These are phyloP conservation scores for Istiophorus platypterus DNA, from an alignment of 2,113 vertebrate species.

Conservation along the genomic window DNA sequence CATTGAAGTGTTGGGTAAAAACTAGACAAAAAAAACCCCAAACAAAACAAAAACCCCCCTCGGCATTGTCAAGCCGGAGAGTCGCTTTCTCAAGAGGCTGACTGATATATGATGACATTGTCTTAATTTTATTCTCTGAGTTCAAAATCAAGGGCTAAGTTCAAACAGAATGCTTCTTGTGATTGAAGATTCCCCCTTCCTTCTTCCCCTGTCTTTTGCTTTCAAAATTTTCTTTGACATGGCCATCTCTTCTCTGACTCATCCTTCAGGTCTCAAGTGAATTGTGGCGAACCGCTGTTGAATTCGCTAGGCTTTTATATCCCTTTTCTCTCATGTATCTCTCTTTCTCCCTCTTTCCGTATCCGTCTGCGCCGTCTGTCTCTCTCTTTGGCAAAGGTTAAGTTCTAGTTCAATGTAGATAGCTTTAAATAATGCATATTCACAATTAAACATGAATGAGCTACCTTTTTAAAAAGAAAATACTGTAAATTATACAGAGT, in stretches of 20 bases:
- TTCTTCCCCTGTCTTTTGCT: conserved; percentile 38
- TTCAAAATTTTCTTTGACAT: conserved; percentile 67
- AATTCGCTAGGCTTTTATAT: conserved; percentile 63
- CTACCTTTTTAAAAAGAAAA: conserved; percentile 45
- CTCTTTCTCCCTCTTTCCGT: conserved; percentile 51
- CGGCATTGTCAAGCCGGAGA: conserved; percentile 23
- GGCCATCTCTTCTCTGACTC: conserved; percentile 71
- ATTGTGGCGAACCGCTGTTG: conserved; percentile 70
- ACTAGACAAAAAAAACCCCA: background rate
- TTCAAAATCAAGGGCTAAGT: conserved; percentile 48
- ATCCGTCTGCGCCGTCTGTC: conserved; percentile 32
- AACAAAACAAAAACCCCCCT: background rate
- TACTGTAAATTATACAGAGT: conserved; percentile 62
- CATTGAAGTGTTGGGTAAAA: conserved; percentile 26
- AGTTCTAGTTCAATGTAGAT: conserved; percentile 54
- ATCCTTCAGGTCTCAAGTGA: conserved; percentile 69
- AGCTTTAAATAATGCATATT: conserved; percentile 62
- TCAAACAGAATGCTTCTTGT: conserved; percentile 59
- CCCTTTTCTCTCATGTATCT: conserved; percentile 40
- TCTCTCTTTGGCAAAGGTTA: conserved; percentile 66
- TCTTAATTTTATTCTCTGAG: conserved; percentile 18
- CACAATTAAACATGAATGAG: conserved; percentile 64
- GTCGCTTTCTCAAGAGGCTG: conserved; percentile 18
- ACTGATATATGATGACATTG: conserved; percentile 36
- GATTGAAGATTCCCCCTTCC: conserved; percentile 13